Evolutionary conservation across 2,797 vertebrate genomes (phyloP), one percentile per base, ranked within the genome.

Genomic region (Smutsia temminckii): DNA sequence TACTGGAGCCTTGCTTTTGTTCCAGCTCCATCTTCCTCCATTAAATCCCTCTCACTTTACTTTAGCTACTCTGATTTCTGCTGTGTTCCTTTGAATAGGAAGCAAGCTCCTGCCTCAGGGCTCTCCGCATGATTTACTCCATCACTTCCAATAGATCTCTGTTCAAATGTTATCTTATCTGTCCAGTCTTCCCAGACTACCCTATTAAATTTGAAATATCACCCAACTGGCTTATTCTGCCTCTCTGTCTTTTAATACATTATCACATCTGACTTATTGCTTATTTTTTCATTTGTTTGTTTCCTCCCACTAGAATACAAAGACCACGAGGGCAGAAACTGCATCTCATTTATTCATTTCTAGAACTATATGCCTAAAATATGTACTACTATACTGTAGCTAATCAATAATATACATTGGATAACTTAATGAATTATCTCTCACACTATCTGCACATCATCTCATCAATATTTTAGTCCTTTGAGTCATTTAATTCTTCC

Each of bases 401-500:
- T 85, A 32, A 42, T 85, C 13, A 46, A 42, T 37, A 64, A 63
- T 13, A 59, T 59, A n/a, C 1, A 37, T 12, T 46, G 25, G 93
- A 29, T 78, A 85, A 68, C 7, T 88, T 63, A 80, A 95, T 42
- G 18, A 79, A 51, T 63, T 89, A 29, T 29, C 37, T 63, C 21
- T 80, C 32, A 84, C 13, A 57, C 1, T 79, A 18, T 23, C 13
- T n/a, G 5, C 34, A 57, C 46, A 69, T 75, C 72, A 63, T 79
- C 4, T 88, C 23, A 74, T 72, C 42, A 86, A 55, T 81, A 89
- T 80, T 88, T 89, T 59, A 84, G 68, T 71, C 12, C 80, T 80
- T 57, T 51, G 46, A 79, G 8, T 89, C n/a, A 74, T 53, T 95
- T 91, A 69, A 53, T 89, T 93, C 46, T 89, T 74, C 72, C 89